Evolutionary conservation across 2,888 invertebrate genomes (phyloP).

Genomic region (Drosophila falleni): DNA sequence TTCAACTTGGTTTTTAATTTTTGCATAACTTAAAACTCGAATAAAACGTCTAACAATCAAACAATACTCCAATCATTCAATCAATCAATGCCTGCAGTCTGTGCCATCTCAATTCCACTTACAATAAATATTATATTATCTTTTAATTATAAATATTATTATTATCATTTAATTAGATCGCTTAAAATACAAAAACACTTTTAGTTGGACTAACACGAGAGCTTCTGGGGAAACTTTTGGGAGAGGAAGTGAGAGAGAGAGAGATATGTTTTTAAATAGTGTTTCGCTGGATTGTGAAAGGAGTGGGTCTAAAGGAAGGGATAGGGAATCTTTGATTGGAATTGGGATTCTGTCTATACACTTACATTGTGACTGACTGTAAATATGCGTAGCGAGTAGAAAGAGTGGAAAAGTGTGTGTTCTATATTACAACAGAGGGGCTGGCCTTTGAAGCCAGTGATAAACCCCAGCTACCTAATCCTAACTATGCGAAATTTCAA

Average conservation of each 20-base stretch:
- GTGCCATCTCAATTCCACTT: slow-evolving; percentile 76
- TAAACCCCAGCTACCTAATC: slow-evolving; percentile 59
- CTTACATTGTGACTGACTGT: slow-evolving; percentile 59
- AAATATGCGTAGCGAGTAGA: slow-evolving; percentile 73
- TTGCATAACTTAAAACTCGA: slow-evolving; percentile 55
- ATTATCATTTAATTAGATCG: slow-evolving; percentile 66
- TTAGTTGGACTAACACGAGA: slow-evolving; percentile 80
- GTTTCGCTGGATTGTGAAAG: neutral
- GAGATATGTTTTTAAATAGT: slow-evolving; percentile 16
- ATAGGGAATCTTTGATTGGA: neutral
- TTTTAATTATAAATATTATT: slow-evolving; percentile 57
- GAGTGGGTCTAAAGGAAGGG: neutral
- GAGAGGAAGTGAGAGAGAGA: neutral
- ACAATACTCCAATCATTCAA: slow-evolving; percentile 54
- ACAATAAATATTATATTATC: slow-evolving; percentile 48
- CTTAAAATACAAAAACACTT: slow-evolving; percentile 79
- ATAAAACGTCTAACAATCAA: slow-evolving; percentile 72
- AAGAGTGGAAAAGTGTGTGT: slow-evolving; percentile 79
- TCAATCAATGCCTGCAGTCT: slow-evolving; percentile 68
- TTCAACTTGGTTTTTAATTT: slow-evolving; percentile 50
- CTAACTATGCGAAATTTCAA: slow-evolving; percentile 66
- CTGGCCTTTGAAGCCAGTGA: slow-evolving; percentile 42
- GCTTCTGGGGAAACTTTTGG: slow-evolving; percentile 30
- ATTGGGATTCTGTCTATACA: slow-evolving; percentile 65
- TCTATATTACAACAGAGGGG: slow-evolving; percentile 81